A percentile compares a stretch with the other conserved stretches of the same genome.
These are phyloP conservation scores for Anguilla obscura DNA, from an alignment of 2,797 vertebrate species.

Conservation along the genomic window DNA sequence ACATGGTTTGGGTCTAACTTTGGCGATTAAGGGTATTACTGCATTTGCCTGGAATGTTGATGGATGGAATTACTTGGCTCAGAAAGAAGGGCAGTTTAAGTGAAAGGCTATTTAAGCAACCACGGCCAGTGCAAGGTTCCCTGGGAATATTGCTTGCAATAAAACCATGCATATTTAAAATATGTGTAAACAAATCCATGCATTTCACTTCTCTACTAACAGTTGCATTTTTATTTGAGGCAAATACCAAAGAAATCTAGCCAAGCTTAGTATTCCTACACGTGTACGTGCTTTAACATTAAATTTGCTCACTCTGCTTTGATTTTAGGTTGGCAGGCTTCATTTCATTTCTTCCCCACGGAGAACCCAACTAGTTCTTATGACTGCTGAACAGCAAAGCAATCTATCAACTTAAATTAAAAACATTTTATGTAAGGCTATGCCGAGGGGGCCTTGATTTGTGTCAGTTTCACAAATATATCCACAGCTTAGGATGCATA, in stretches of 20 bases:
- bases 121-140: not conserved
- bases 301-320: conserved; percentile 6
- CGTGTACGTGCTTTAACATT: not conserved
- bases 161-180: not conserved
- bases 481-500: conserved; percentile 14
- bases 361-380: conserved; percentile 1
- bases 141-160: not conserved
- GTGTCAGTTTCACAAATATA: conserved; percentile 29
- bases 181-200: not conserved
- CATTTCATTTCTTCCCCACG: not conserved
- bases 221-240: not conserved
- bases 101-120: not conserved
- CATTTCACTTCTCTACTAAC: conserved; percentile 24
- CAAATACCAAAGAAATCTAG: conserved; percentile 27
- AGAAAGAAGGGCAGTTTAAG: conserved; percentile 1
- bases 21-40: conserved; percentile 9
- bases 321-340: conserved; percentile 17
- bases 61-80: conserved; percentile 1
- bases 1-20: not conserved
- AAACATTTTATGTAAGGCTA: not conserved
- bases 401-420: not conserved
- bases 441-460: conserved; percentile 2
- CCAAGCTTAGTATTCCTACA: not conserved
- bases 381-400: conserved; percentile 1
- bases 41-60: not conserved